Conservation (phyloP, 2,113 vertebrate genomes). For the Hiodon alosoides region DNA sequence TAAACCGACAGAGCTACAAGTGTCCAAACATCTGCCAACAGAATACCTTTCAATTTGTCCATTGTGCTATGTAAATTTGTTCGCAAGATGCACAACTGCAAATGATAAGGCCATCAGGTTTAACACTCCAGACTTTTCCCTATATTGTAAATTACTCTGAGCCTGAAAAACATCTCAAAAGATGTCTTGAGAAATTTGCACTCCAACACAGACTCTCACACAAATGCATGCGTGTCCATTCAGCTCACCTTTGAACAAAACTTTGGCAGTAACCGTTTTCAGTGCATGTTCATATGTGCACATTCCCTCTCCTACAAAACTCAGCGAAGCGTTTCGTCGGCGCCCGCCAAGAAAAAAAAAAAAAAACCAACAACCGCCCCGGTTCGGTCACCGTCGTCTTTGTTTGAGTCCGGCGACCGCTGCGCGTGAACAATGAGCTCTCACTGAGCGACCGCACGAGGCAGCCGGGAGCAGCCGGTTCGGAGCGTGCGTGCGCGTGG, state of each 20-base stretch:
- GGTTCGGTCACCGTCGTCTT: not conserved
- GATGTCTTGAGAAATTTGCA: too few relatives aligned
- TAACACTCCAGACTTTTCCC: too few relatives aligned
- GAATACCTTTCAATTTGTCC: not conserved
- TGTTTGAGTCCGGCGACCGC: conserved; percentile 33
- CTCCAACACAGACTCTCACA: not conserved
- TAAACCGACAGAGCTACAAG: not conserved
- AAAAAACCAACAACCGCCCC: too few relatives aligned
- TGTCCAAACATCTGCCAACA: not conserved
- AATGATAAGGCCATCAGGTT: not conserved
- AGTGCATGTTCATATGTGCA: not conserved
- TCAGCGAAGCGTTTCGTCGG: too few relatives aligned
- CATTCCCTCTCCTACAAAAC: not conserved
- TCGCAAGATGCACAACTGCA: not conserved
- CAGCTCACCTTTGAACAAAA: conserved; percentile 14
- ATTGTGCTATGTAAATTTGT: not conserved
- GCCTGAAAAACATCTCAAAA: too few relatives aligned
- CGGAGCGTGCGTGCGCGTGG: conserved; percentile 29
- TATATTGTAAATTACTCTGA: too few relatives aligned
- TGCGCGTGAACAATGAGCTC: conserved; percentile 50
- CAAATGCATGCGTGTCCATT: not conserved
- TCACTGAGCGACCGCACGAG: conserved; percentile 37
- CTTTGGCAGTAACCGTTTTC: not conserved
- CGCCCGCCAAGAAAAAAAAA: too few relatives aligned
- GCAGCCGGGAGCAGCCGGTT: conserved; percentile 45